Base-by-base conservation (phyloP, 53 echinoderm and acorn worm species). In the Luidia sarsii region DNA sequence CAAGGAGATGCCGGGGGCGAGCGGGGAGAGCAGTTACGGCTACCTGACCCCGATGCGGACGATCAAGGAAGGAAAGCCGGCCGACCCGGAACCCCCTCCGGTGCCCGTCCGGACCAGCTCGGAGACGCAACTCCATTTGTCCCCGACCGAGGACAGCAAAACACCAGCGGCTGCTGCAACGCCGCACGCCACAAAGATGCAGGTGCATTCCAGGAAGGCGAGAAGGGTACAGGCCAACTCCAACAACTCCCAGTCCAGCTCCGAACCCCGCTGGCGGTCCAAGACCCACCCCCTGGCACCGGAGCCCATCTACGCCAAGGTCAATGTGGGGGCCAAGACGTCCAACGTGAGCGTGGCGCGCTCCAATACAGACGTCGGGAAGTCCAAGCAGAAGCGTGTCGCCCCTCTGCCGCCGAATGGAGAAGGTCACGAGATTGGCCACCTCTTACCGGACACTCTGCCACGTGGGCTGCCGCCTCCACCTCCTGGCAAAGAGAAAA, bases 371-470 rank as follows among this genome's bases (percentile, higher is more conserved):
- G 81, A 70, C 5, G 53, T 65, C 56, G 57, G 45, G 13, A 59
- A 69, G 21, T 28, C 82, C 9, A 72, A 81, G 45, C 87, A 74
- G 59, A 94, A 94, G 52, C 51, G 94, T 19, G 50, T 84, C 14
- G 94, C 94, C 25, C 94, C 94, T 3, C 52, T 64, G 57, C 94
- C 94, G 24, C 94, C 94, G 28, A 79, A 82, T 4, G 65, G 59
- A 55, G 91, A 91, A 33, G 19, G 68, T 29, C 49, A 55, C 48
- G 91, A 83, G 5, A 64, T 52, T 31, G 50, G 29, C 14, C 38
- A 83, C 45, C 60, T 63, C 30, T 65, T 71, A 51, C 59, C 88
- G 13, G 92, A 91, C 57, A 92, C 72, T 31, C 82, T 92, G 50
- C 90, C 89, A 25, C 50, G 83, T 46, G 68, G 83, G 27, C 71